Base-by-base conservation (phyloP, 2,113 vertebrate genomes). In the Elephas maximus region DNA sequence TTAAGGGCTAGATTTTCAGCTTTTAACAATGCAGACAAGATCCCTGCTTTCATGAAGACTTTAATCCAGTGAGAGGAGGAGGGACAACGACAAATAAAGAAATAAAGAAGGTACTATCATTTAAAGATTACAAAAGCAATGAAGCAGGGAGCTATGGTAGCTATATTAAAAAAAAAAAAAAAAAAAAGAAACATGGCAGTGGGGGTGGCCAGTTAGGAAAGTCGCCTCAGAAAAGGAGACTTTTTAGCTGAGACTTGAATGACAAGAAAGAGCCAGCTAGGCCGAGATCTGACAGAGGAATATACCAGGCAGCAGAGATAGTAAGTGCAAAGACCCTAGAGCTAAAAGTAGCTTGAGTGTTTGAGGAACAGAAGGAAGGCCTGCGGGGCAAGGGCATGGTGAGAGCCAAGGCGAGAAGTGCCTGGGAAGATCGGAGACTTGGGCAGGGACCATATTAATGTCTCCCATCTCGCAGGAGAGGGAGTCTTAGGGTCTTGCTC, bases 301-400 rank as follows among this genome's bases (percentile, higher is more conserved):
- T 69, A 45, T 44, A 37, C 60, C 77, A 86, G 95, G 30, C 71
- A 71, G 63, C 30, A 30, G 0, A 5, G 48, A 91, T 23, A 86
- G 48, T 18, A 79, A 60, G 80, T 44, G 78, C 86, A 86, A 85
- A 96, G 88, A 95, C 92, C 88, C 88, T 30, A 41, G 63, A 97
- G 96, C 91, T 88, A 60, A 95, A 98, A 97, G 96, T 77, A 94
- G 81, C 81, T 14, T 1, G 77, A 81, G 30, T 30, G 88, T 96
- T 92, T 86, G 94, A 97, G 95, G 95, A 93, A 96, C 67, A 96
- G 95, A 97, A 94, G 71, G 91, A 37, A 85, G 73, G 87, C 96
- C 92, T 93, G 95, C 80, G 0, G 97, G 93, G 93, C 77, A 53
- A 41, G 95, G 94, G 87, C 87, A 90, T 48, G 8, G 15, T 30